Percentiles rank a stretch among this genome's conserved stretches.
Evolutionary conservation across 2,888 invertebrate species (phyloP).

Genomic region (Drosophila mercatorum): DNA sequence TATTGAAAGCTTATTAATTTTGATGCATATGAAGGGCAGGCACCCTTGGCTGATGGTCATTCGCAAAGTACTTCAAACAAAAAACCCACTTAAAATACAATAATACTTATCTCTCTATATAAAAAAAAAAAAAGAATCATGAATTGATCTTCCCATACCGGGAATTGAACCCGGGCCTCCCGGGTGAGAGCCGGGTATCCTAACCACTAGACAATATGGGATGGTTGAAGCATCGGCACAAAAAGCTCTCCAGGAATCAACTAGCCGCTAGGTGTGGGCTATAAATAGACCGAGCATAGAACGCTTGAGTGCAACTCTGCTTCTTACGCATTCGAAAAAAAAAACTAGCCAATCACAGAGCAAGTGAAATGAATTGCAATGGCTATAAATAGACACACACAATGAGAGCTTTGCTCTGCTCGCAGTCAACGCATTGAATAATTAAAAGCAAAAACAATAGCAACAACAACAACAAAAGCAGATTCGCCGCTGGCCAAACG

Average conservation of each 20-base stretch:
- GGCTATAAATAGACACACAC: conserved; percentile 22
- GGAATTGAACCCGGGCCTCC: conserved; percentile 70
- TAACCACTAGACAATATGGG: conserved; percentile 73
- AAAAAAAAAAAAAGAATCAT: conserved; percentile 6
- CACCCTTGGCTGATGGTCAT: not conserved
- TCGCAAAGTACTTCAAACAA: not conserved
- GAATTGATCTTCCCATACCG: conserved; percentile 55
- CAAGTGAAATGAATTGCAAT: conserved; percentile 19
- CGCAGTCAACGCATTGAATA: conserved; percentile 39
- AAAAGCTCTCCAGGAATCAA: conserved; percentile 5
- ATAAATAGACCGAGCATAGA: conserved; percentile 13
- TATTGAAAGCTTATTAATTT: conserved; percentile 27
- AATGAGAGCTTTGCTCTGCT: conserved; percentile 5
- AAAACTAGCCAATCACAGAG: conserved; percentile 27
- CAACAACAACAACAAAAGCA: conserved; percentile 22
- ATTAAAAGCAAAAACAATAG: conserved; percentile 45
- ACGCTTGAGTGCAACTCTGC: conserved; percentile 6
- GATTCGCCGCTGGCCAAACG: conserved; percentile 41
- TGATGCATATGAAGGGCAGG: conserved; percentile 18
- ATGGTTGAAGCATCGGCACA: not conserved
- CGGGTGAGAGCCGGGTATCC: conserved; percentile 71
- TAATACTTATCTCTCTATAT: not conserved
- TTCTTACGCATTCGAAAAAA: conserved; percentile 31
- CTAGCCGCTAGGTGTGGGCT: not conserved
- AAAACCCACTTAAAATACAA: not conserved